Evolutionary conservation across 1,140 invertebrate species (phyloP).

Genomic region (Drosophila mojavensis): DNA sequence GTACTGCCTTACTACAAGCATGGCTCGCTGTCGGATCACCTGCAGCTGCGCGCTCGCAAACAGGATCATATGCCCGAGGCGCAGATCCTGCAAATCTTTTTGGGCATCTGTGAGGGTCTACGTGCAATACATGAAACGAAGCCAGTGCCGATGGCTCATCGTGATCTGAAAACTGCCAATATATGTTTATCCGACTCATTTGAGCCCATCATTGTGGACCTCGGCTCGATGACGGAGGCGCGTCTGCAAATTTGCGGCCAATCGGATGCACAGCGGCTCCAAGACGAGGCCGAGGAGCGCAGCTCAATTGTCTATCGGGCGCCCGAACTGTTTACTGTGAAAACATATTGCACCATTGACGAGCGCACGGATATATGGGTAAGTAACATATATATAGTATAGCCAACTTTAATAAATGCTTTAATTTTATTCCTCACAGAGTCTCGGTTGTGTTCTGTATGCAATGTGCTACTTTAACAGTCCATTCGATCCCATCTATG

Average conservation of each 20-base stretch:
- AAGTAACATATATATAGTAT: conserved; percentile 45
- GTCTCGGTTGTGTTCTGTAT: conserved; percentile 93
- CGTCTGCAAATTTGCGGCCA: conserved; percentile 90
- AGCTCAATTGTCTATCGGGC: conserved; percentile 95
- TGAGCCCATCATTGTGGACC: conserved; percentile 92
- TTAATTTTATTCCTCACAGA: conserved; percentile 85
- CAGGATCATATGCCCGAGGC: conserved; percentile 87
- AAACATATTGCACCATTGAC: conserved; percentile 91
- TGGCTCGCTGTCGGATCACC: conserved; percentile 90
- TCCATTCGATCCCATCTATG: conserved; percentile 93
- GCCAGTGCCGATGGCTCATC: conserved; percentile 91
- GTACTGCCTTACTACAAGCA: conserved; percentile 92
- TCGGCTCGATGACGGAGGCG: conserved; percentile 91
- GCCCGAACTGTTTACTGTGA: conserved; percentile 94
- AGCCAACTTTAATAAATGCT: background rate
- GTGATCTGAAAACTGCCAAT: conserved; percentile 94
- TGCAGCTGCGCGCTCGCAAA: conserved; percentile 86
- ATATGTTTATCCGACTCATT: conserved; percentile 90
- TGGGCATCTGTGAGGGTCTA: conserved; percentile 90
- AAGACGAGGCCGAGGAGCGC: conserved; percentile 92
- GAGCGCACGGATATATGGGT: conserved; percentile 96
- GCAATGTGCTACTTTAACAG: conserved; percentile 94
- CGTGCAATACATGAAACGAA: conserved; percentile 90
- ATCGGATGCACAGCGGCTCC: conserved; percentile 89
- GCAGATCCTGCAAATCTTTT: conserved; percentile 89